These are phyloP conservation scores for Boleophthalmus pectinirostris DNA, from an alignment of 2,113 vertebrate genomes.

Conservation along the genomic window DNA sequence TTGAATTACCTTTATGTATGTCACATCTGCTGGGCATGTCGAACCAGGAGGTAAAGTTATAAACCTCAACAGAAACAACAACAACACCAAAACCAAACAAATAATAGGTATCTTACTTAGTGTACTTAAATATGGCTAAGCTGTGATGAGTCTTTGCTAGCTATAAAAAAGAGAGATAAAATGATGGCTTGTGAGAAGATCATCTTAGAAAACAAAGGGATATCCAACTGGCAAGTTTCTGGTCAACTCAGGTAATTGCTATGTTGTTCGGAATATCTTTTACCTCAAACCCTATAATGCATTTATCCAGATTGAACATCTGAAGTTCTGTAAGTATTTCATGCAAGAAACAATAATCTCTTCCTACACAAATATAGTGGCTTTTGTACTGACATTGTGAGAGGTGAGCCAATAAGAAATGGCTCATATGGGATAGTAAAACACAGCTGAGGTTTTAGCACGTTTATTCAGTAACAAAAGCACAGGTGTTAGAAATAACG, in stretches of 20 bases:
- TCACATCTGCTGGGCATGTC: too few species aligned
- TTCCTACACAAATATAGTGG: not conserved
- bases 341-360: not conserved
- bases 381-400: not conserved
- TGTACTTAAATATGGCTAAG: too few species aligned
- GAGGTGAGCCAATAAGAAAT: not conserved
- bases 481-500: slow-evolving; percentile 1
- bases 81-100: too few species aligned
- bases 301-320: not conserved
- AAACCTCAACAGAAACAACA: too few species aligned
- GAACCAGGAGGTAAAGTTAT: too few species aligned
- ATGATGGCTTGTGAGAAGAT: not conserved
- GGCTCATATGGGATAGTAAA: not conserved
- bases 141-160: not conserved
- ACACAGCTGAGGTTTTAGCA: not conserved
- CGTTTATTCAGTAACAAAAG: not conserved
- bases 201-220: not conserved
- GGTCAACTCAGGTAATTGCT: not conserved
- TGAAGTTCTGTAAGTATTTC: not conserved
- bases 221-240: not conserved
- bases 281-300: not conserved
- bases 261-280: not conserved
- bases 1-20: too few species aligned
- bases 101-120: too few species aligned
- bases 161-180: not conserved